Conservation (phyloP, 2,888 invertebrate species). For the Melieria omissa region DNA sequence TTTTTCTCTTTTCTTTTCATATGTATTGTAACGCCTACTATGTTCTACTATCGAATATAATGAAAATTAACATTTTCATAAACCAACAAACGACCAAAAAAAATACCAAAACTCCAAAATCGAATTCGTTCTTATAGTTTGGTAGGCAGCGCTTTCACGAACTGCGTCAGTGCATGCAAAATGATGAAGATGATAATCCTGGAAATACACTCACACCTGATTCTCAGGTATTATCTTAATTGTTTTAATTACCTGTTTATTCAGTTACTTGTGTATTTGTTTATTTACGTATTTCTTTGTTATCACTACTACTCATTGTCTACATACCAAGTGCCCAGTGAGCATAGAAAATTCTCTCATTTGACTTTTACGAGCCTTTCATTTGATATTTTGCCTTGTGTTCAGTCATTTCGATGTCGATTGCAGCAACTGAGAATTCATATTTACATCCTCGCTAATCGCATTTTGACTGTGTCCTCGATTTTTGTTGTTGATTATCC, state of each 20-base stretch:
- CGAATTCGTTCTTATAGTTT: slow-evolving; percentile 55
- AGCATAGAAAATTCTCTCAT: background rate
- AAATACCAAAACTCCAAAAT: slow-evolving; percentile 47
- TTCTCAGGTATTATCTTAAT: slow-evolving; percentile 71
- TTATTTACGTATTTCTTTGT: background rate
- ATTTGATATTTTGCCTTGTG: slow-evolving; percentile 10
- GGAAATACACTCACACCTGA: slow-evolving; percentile 77
- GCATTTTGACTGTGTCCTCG: background rate
- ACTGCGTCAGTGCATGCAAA: slow-evolving; percentile 85
- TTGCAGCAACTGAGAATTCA: too few relatives aligned
- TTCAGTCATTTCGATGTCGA: slow-evolving; percentile 10
- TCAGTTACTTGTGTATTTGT: background rate
- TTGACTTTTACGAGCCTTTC: slow-evolving; percentile 17
- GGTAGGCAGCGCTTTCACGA: slow-evolving; percentile 85
- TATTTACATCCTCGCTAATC: too few relatives aligned
- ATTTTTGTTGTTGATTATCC: slow-evolving; percentile 21
- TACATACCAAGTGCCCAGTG: background rate
- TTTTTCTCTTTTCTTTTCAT: slow-evolving; percentile 33
- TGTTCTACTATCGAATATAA: slow-evolving; percentile 11
- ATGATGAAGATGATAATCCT: slow-evolving; percentile 82
- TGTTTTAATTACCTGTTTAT: slow-evolving; percentile 4
- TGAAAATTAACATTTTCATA: background rate
- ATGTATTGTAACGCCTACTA: slow-evolving; percentile 19
- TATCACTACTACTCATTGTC: background rate
- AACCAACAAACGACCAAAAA: slow-evolving; percentile 62